Base-by-base conservation (phyloP, 1,140 invertebrate species). In the Druon quercuslanigerum region DNA sequence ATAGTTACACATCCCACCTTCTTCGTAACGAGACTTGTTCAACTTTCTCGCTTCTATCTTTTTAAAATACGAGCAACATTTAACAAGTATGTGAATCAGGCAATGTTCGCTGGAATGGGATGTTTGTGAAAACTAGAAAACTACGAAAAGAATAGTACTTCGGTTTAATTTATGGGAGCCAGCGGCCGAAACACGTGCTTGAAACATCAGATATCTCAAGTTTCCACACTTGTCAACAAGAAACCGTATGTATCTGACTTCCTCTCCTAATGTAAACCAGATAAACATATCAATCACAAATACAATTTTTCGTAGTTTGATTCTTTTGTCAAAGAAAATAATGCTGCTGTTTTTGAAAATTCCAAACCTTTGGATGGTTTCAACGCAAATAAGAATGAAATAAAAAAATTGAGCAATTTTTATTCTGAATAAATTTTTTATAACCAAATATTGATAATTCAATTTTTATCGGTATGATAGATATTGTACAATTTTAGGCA, bases 1-100 rank as follows among this genome's bases (percentile, higher is more conserved):
- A 33, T 9, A 46, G 40, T 46, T 11, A 11, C 40, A 46, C 40
- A 46, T 46, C 60, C 33, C 13, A 66, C 25, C n/a, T 8, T 40
- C n/a, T n/a, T 16, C 14, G n/a, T 66, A 66, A 66, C 60, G 60
- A 66, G 60, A 66, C 25, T 66, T 66, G 25, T 66, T 66, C 60
- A 66, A 66, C 60, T 66, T 66, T 66, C 20, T 12, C 14, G 33
- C n/a, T 66, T 66, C 40, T 66, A 33, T 66, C 60, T 40, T 66
- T 66, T 40, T 66, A 40, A 40, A 40, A 25, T 40, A 16, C 16
- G 33, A n/a, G 13, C n/a, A 14, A 66, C n/a, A 16, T 66, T 20
- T n/a, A 40, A 16, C 60, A 40, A 66, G 33, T n/a, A n/a, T 33
- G 20, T 40, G 60, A 66, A 66, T 66, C 16, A 66, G 25, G 33